These are phyloP conservation scores for Drosophila rufa DNA, from an alignment of 1,140 invertebrate genomes.

Conservation along the genomic window DNA sequence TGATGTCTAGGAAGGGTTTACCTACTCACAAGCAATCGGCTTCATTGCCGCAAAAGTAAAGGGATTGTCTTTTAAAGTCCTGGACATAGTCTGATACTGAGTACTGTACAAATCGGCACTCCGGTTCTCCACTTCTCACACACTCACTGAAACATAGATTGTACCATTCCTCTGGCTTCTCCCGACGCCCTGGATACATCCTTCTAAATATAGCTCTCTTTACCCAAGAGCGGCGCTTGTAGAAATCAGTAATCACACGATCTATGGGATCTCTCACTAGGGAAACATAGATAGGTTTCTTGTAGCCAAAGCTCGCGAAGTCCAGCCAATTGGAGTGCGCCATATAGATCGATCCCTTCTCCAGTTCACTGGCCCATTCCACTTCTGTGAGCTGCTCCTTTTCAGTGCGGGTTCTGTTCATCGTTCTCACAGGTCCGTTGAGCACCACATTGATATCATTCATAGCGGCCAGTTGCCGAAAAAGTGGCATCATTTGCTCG, in stretches of 20 bases:
- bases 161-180: conserved; percentile 93
- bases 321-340: conserved; percentile 86
- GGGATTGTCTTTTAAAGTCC: conserved; percentile 91
- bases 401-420: conserved; percentile 69
- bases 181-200: conserved; percentile 91
- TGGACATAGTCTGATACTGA: conserved; percentile 92
- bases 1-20: neutral
- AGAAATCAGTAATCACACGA: conserved; percentile 94
- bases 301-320: conserved; percentile 88
- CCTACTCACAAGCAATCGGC: conserved; percentile 92
- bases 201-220: conserved; percentile 95
- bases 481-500: conserved; percentile 87
- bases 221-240: conserved; percentile 89
- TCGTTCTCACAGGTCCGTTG: conserved; percentile 55
- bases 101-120: conserved; percentile 92
- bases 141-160: conserved; percentile 96
- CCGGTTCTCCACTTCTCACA: conserved; percentile 92
- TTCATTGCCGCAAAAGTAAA: conserved; percentile 95
- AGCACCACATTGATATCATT: conserved; percentile 63
- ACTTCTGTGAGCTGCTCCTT: conserved; percentile 90
- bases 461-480: conserved; percentile 91
- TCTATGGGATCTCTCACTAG: conserved; percentile 95
- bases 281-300: conserved; percentile 94
- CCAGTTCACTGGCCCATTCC: conserved; percentile 70
- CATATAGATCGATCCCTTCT: conserved; percentile 68